Base-by-base conservation (phyloP, 2,113 vertebrate species). In the Suricata suricatta region DNA sequence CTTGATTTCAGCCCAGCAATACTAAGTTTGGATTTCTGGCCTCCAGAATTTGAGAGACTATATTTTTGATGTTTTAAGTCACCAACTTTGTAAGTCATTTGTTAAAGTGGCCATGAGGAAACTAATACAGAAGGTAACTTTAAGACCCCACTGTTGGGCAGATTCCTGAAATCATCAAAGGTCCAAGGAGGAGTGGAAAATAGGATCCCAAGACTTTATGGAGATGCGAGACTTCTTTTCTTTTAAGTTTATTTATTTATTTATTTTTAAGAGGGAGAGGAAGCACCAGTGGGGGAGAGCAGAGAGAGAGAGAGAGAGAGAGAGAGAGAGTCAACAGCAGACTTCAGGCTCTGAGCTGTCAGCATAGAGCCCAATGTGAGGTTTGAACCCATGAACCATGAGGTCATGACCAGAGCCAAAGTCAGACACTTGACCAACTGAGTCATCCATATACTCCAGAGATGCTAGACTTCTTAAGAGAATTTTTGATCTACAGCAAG, bases 401-500 rank as follows among this genome's bases (percentile, higher is more conserved):
- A 57, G 19, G 57, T 60, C 57, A 60, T 60, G 57, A 60, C 57
- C 57, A 8, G 57, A 60, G 21, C 21, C 57, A 9, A 60, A 60
- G 57, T 60, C 57, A 60, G 57, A 60, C 57, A 8, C 57, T 60
- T 8, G 19, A 60, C 21, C 57, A 57, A 21, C 5, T 57, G 8
- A 60, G 57, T 60, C 57, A 60, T 60, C 57, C 8, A 60, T 7
- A 60, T 21, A 23, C 8, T 17, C 21, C 7, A 60, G 4, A 57
- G 57, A 72, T 86, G 5, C 29, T 81, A 25, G 15, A 68, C 31
- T 68, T 85, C n/a, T 63, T 85, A 87, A n/a, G 35, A 97, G 83
- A 50, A 81, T 68, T 93, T 95, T 90, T 44, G 63, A 96, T 91
- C 81, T 94, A 96, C 50, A 96, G 64, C 31, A 97, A 96, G 23